Conservation (phyloP, 2,797 vertebrate species). For the Hydrolagus colliei region DNA sequence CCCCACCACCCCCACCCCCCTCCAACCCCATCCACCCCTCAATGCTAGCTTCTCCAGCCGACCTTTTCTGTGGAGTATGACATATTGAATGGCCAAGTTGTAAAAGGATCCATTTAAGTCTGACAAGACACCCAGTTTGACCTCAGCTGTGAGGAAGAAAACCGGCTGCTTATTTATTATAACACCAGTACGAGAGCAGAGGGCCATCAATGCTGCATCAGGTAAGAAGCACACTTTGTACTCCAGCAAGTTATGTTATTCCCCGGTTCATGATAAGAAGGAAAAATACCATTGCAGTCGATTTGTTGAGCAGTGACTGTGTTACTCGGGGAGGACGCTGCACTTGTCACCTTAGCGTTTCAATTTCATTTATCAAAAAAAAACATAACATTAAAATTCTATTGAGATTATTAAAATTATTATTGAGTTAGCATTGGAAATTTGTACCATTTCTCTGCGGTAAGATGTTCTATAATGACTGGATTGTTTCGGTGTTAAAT, state of each 20-base stretch:
- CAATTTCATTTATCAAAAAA: not conserved
- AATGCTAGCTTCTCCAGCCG: no score
- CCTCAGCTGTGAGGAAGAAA: not conserved
- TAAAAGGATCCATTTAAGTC: not conserved
- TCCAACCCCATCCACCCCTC: no score
- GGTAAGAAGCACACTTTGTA: not conserved
- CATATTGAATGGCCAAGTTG: not conserved
- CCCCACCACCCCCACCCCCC: no score
- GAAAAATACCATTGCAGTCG: no score
- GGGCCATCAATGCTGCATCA: not conserved
- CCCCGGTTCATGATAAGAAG: not conserved
- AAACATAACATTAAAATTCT: not conserved
- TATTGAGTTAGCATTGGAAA: not conserved
- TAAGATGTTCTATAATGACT: not conserved
- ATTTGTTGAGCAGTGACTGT: no score
- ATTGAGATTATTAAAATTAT: not conserved
- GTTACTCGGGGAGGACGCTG: no score
- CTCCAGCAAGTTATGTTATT: not conserved
- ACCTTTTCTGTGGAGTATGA: not conserved
- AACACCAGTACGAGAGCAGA: not conserved
- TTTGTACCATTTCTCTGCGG: no score
- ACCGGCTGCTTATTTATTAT: not conserved
- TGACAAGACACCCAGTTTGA: no score
- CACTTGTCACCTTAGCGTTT: not conserved
- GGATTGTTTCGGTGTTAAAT: not conserved